Percentiles rank a stretch among this genome's conserved stretches.
Conservation (phyloP, 1,140 invertebrate species). For the Dinothrombium tinctorium region DNA sequence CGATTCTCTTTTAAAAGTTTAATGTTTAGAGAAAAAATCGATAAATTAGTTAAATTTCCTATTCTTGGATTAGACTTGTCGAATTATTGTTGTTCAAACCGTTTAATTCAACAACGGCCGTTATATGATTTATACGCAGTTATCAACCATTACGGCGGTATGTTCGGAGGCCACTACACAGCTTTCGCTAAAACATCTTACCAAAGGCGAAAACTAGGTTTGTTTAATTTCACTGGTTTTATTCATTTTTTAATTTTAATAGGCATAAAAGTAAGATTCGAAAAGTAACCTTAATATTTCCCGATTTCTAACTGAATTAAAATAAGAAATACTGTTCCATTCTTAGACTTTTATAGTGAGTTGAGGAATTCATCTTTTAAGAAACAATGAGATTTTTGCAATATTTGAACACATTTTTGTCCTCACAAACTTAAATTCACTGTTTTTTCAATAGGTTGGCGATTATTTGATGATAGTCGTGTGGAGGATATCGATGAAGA, state of each 20-base stretch:
- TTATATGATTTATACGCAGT: constrained; percentile 31
- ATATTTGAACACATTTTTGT: constrained; percentile 1
- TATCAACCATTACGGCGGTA: constrained; percentile 29
- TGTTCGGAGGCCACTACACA: constrained; percentile 31
- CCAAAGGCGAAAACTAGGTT: neutral
- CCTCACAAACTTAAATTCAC: too few relatives aligned
- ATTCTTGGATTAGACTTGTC: constrained; percentile 25
- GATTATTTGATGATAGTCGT: constrained; percentile 25
- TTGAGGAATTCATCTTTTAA: neutral
- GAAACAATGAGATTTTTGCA: neutral
- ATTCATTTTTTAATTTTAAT: neutral
- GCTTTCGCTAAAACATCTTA: constrained; percentile 18
- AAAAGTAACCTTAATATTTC: neutral
- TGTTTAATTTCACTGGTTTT: neutral
- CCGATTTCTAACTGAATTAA: neutral
- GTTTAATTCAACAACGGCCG: constrained; percentile 13
- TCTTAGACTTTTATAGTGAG: neutral
- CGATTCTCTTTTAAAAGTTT: constrained; percentile 25
- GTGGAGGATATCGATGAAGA: constrained; percentile 21
- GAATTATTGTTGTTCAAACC: constrained; percentile 18
- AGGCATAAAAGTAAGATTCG: neutral
- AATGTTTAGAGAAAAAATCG: constrained; percentile 26
- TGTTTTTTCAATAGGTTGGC: constrained; percentile 23
- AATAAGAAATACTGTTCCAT: neutral
- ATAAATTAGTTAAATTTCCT: constrained; percentile 29